Base-by-base conservation (phyloP, 2,888 invertebrate species). In the Microchrysa polita region DNA sequence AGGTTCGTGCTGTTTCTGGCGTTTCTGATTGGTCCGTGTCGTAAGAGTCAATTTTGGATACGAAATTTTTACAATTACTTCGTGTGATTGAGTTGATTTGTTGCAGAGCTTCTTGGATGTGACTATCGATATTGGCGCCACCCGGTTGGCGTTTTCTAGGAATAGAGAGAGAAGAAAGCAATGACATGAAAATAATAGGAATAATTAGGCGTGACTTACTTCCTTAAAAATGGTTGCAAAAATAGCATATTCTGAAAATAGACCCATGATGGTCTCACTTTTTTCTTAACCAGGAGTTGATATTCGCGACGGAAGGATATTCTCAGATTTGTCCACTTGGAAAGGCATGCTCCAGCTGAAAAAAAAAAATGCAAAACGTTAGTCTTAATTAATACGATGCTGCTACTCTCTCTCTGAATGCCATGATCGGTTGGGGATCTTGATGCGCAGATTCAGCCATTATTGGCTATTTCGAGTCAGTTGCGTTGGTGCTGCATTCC, bases 231-330 rank as follows among this genome's bases (percentile, higher is more conserved):
- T 0, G 83, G 82, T 79, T 82, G 82, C 67, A 84, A 73, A 42
- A 84, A 84, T 73, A 82, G 81, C 84, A 84, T 84, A 14, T 82
- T 82, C 72, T 84, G 82, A 63, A 83, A 84, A 75, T 81, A 84
- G 1, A 82, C 80, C 84, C 84, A 84, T 57, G 82, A 82, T 0
- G 84, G 83, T 1, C 82, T 81, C 1, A 81, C 80, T 76, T 83
- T 82, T 74, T 83, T 82, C 34, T 82, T 82, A 67, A 82, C 77
- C 73, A 81, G 82, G 67, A 81, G 82, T 4, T 82, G 81, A 74
- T 83, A 83, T 74, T 84, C 84, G n/a, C 84, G 79, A 1, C 84
- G 80, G 74, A 84, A 84, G 0, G 82, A 82, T 42, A 83, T 83
- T 10, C 84, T 79, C 22, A 84, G 74, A 76, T 83, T 83, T 2